Percentiles rank a stretch among this genome's conserved stretches.
Evolutionary conservation across 1,140 invertebrate genomes (phyloP).

Genomic region (Dinothrombium tinctorium): DNA sequence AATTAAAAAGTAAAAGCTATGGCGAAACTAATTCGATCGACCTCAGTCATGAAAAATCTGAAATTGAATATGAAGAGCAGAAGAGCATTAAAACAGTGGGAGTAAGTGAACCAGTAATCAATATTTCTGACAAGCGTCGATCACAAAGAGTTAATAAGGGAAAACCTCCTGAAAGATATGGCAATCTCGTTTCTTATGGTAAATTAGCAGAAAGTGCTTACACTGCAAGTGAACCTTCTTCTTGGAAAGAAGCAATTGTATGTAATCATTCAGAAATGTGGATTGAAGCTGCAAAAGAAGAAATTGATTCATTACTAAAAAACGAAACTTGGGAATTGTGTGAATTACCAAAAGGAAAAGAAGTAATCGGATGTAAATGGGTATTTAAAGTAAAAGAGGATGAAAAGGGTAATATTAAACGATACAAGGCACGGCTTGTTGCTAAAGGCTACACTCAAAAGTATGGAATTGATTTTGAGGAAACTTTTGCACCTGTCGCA

Average conservation of each 20-base stretch:
- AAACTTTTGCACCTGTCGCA: conserved; percentile 15
- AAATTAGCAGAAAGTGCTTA: too few relatives aligned
- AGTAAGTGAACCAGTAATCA: neutral
- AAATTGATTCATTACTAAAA: neutral
- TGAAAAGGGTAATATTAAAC: conserved; percentile 6
- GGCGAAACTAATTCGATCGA: too few relatives aligned
- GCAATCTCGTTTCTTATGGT: too few relatives aligned
- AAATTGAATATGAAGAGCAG: too few relatives aligned
- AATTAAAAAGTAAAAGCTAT: too few relatives aligned
- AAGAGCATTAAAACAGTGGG: neutral
- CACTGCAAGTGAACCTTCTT: neutral
- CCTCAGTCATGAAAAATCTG: too few relatives aligned
- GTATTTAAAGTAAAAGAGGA: conserved; percentile 10
- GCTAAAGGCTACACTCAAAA: conserved; percentile 7
- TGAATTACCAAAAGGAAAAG: neutral
- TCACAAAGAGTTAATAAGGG: neutral
- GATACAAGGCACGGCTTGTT: conserved; percentile 11
- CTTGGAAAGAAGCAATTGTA: neutral
- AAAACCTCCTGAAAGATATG: neutral
- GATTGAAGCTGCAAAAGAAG: neutral
- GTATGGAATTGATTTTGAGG: conserved; percentile 8
- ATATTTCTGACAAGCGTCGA: neutral
- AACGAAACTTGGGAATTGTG: neutral
- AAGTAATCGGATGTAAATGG: conserved; percentile 8
- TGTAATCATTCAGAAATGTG: neutral